Conservation (phyloP, 2,113 vertebrate species). For the Vanacampus margaritifer region DNA sequence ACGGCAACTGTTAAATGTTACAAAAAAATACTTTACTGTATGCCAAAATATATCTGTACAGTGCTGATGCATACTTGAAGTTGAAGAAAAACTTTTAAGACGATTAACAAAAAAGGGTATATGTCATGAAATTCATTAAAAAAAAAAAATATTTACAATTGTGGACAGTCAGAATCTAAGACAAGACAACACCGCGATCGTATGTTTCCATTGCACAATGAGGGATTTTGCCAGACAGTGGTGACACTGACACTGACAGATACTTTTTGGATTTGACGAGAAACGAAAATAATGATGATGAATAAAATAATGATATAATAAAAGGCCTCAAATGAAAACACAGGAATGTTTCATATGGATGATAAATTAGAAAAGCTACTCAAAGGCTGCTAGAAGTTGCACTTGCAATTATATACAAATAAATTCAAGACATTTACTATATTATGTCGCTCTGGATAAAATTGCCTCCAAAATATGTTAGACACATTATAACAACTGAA, state of each 20-base stretch:
- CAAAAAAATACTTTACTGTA: constrained; percentile 75
- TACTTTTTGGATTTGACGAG: constrained; percentile 45
- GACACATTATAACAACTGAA: constrained; percentile 56
- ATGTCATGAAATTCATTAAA: constrained; percentile 15
- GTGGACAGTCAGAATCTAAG: constrained; percentile 29
- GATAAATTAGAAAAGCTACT: constrained; percentile 65
- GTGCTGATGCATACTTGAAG: constrained; percentile 59
- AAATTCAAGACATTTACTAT: constrained; percentile 47
- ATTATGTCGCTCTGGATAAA: constrained; percentile 51
- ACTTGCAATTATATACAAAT: constrained; percentile 64
- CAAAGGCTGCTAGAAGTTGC: constrained; percentile 50
- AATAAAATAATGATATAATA: constrained; percentile 25
- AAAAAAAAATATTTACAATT: constrained; percentile 53
- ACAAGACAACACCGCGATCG: constrained; percentile 35
- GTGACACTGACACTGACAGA: constrained; percentile 27
- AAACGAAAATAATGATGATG: neutral
- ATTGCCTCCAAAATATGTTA: constrained; percentile 44
- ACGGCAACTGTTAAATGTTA: constrained; percentile 61
- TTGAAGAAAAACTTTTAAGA: constrained; percentile 30
- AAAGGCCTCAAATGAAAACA: constrained; percentile 53
- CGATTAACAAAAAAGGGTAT: constrained; percentile 18
- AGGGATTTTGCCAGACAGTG: constrained; percentile 32
- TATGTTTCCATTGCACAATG: constrained; percentile 39
- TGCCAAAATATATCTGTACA: constrained; percentile 81
- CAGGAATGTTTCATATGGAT: constrained; percentile 17